Evolutionary conservation across 2,888 invertebrate genomes (phyloP), one percentile per base, ranked within the genome.

Genomic region (Laothoe populi): DNA sequence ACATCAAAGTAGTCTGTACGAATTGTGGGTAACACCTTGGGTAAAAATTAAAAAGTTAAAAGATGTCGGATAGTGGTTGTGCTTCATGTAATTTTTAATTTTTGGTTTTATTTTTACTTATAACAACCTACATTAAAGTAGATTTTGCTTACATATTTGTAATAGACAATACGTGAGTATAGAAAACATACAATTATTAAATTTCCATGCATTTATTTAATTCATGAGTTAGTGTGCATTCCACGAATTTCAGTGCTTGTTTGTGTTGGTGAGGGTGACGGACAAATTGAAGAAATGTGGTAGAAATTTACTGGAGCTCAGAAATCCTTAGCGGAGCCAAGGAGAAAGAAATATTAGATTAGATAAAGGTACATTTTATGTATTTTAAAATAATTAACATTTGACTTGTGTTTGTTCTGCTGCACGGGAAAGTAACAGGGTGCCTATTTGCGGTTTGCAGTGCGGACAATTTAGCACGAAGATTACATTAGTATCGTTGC

Each of bases 191-290:
- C 58, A 40, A n/a, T 64, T 65, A 42, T 40, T 21, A 60, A 64
- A 64, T 61, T 66, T 42, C 62, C 42, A 42, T 66, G 66, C 70
- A 75, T 70, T 70, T 70, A 60, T 64, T 71, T 62, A 62, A 44
- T 66, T 65, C 60, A 58, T 78, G 72, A 81, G 78, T 71, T 77
- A 82, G 81, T 83, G 83, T 84, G 84, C 76, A 82, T 77, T 82
- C 78, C 72, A 63, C 81, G 71, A 81, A 78, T 85, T 84, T 83
- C 81, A 83, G 79, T 84, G 77, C 78, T 83, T 87, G 86, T 89
- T 87, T 90, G 88, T 90, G 85, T 86, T 88, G 78, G 87, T 88
- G 84, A 84, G 83, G 80, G 82, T 83, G 84, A 84, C 82, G 78
- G 78, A 83, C 84, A 81, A 84, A 82, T 86, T 77, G 78, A 78